Percentiles rank a stretch among this genome's conserved stretches.
Evolutionary conservation across 2,888 invertebrate genomes (phyloP).

Genomic region (Craniophora ligustri): DNA sequence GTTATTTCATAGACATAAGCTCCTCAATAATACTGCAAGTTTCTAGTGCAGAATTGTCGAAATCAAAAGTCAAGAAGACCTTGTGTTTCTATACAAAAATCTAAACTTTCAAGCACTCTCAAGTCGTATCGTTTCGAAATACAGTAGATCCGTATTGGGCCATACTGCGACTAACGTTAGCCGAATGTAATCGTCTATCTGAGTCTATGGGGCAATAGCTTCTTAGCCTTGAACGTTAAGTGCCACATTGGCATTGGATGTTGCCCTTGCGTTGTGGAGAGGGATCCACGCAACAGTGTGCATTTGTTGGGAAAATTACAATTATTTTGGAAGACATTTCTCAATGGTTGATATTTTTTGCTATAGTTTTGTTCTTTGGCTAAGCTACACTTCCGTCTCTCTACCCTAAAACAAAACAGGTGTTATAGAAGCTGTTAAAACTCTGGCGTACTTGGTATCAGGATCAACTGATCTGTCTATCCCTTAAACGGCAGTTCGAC

Average conservation of each 20-base stretch:
- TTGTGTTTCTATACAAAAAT: slow-evolving; percentile 2
- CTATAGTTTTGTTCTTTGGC: too few relatives aligned
- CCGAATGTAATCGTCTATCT: slow-evolving; percentile 27
- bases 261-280: slow-evolving; percentile 35
- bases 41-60: slow-evolving; percentile 7
- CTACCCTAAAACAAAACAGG: too few relatives aligned
- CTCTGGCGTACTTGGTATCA: too few relatives aligned
- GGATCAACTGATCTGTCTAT: too few relatives aligned
- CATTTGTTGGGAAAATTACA: background rate
- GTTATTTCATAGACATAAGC: too few relatives aligned
- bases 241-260: slow-evolving; percentile 38
- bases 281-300: too few relatives aligned
- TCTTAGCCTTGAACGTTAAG: slow-evolving; percentile 41
- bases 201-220: slow-evolving; percentile 31
- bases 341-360: background rate
- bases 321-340: background rate
- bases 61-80: slow-evolving; percentile 2
- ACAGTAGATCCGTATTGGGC: slow-evolving; percentile 30
- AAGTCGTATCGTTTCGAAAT: slow-evolving; percentile 38
- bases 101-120: slow-evolving; percentile 20
- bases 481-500: too few relatives aligned
- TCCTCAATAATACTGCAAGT: too few relatives aligned
- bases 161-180: slow-evolving; percentile 23
- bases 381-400: too few relatives aligned
- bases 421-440: too few relatives aligned